phyloP scores from a whole-genome alignment of 2,888 invertebrate species.

The Megastigmus dorsalis region DNA sequence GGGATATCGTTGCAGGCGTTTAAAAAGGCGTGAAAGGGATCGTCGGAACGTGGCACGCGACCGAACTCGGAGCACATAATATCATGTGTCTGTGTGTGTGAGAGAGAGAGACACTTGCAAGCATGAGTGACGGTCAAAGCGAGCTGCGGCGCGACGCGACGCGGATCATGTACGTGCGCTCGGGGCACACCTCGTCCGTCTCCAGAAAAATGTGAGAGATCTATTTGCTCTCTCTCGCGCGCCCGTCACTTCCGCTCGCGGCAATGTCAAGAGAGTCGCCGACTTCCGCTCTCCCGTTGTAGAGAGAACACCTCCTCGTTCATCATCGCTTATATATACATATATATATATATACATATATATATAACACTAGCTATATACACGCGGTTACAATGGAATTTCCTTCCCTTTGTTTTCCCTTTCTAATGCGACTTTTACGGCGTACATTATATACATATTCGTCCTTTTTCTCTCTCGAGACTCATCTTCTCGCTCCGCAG shows the following conservation, averaged over 20 bases:
- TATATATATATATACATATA: background rate
- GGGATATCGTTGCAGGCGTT: too few relatives aligned
- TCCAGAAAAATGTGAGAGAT: slow-evolving; percentile 63
- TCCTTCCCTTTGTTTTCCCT: slow-evolving; percentile 56
- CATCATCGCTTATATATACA: background rate
- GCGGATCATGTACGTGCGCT: too few relatives aligned
- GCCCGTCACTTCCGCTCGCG: slow-evolving; percentile 72
- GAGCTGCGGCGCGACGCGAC: background rate
- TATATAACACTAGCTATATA: background rate
- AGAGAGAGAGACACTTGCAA: slow-evolving; percentile 53
- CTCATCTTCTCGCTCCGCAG: background rate
- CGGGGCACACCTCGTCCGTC: slow-evolving; percentile 72
- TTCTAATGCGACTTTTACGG: slow-evolving; percentile 2
- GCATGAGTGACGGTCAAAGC: slow-evolving; percentile 26
- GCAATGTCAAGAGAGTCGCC: slow-evolving; percentile 74
- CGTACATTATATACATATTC: background rate
- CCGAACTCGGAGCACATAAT: too few relatives aligned
- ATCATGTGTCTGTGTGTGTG: too few relatives aligned
- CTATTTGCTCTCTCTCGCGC: slow-evolving; percentile 65
- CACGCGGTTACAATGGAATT: slow-evolving; percentile 41
- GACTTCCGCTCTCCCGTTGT: slow-evolving; percentile 70
- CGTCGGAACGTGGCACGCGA: slow-evolving; percentile 7
- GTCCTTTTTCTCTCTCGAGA: background rate
- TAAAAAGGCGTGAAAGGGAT: too few relatives aligned
- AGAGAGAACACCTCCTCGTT: slow-evolving; percentile 18